A percentile compares a stretch with the other conserved stretches of the same genome.
These are phyloP conservation scores for Calyptomena viridis DNA, from an alignment of 2,113 vertebrate species.

Conservation along the genomic window DNA sequence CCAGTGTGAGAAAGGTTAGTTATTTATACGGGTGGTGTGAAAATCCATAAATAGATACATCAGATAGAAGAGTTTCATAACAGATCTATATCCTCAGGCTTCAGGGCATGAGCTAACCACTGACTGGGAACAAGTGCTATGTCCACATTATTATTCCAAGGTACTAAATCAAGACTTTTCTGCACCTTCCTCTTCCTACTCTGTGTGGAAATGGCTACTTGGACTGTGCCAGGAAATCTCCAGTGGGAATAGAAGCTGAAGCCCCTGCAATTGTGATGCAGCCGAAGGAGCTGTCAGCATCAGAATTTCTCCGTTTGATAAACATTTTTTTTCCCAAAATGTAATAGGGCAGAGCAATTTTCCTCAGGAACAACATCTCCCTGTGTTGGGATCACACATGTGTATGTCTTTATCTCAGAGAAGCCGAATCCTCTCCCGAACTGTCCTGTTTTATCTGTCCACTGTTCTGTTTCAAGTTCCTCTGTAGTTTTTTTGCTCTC, in stretches of 20 bases:
- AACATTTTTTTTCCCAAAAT: background rate
- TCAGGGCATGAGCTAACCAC: background rate
- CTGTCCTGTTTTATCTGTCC: background rate
- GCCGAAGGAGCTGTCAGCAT: background rate
- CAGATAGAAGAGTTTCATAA: constrained; percentile 35
- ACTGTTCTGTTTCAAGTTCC: background rate
- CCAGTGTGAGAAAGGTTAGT: background rate
- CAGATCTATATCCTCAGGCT: constrained; percentile 27
- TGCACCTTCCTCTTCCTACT: background rate
- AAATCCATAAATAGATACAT: constrained; percentile 1
- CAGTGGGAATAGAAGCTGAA: background rate
- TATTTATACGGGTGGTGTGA: background rate
- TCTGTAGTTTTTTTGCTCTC: background rate
- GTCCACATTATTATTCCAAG: background rate
- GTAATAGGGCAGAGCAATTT: background rate
- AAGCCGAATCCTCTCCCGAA: background rate
- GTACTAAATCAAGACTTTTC: background rate
- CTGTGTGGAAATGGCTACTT: background rate
- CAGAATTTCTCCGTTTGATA: background rate
- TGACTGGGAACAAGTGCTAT: background rate
- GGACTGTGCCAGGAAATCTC: background rate
- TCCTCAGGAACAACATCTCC: background rate
- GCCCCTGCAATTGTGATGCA: background rate
- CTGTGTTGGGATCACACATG: fast-evolving
- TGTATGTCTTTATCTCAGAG: background rate